Evolutionary conservation across 1,140 invertebrate genomes (phyloP).

Genomic region (Ephestia elutella): DNA sequence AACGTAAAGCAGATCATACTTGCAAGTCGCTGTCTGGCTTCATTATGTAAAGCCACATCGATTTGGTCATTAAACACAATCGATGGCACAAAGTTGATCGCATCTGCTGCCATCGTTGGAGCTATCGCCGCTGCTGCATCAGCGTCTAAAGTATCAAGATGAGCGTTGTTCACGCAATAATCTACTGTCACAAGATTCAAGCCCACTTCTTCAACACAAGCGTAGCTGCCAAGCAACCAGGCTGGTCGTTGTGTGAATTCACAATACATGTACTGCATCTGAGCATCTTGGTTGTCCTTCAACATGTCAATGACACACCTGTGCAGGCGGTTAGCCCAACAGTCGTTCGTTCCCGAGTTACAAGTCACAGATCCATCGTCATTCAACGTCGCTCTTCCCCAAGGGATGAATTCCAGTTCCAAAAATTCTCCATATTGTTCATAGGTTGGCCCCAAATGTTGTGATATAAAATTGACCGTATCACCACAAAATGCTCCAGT

Average conservation of each 20-base stretch:
- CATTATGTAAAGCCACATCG: constrained; percentile 18
- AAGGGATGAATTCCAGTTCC: constrained; percentile 56
- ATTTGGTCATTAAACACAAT: constrained; percentile 48
- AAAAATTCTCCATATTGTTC: constrained; percentile 42
- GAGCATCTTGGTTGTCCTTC: constrained; percentile 35
- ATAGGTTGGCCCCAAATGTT: constrained; percentile 36
- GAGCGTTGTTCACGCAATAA: constrained; percentile 37
- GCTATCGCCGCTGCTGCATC: constrained; percentile 23
- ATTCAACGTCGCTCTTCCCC: constrained; percentile 45
- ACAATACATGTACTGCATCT: constrained; percentile 56
- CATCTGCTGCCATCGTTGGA: constrained; percentile 24
- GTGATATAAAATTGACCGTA: constrained; percentile 39
- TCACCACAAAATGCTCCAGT: constrained; percentile 46
- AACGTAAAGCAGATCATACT: constrained; percentile 48
- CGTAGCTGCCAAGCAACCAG: constrained; percentile 34
- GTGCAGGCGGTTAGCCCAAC: constrained; percentile 61
- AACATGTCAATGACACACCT: constrained; percentile 50
- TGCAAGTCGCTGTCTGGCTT: constrained; percentile 25
- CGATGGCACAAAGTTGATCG: constrained; percentile 49
- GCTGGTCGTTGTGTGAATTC: constrained; percentile 45
- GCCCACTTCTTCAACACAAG: constrained; percentile 34
- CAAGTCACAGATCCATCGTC: constrained; percentile 36
- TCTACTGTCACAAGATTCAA: constrained; percentile 41
- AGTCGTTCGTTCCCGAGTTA: constrained; percentile 46
- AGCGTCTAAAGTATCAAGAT: constrained; percentile 30